Evolutionary conservation across 2,113 vertebrate genomes (phyloP).

Genomic region (Eleginops maclovinus): DNA sequence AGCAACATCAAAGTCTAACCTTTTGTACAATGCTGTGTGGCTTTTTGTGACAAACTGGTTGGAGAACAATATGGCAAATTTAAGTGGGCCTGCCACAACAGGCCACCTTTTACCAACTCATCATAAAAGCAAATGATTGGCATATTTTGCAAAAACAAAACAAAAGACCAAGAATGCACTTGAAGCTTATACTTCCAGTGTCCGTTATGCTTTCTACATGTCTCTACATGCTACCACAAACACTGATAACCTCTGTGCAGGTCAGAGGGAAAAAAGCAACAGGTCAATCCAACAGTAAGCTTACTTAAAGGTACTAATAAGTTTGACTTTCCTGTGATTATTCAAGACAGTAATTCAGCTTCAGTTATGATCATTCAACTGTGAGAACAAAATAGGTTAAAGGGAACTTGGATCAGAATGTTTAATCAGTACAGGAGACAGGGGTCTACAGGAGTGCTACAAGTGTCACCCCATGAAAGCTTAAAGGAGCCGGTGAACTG

Average conservation of each 20-base stretch:
- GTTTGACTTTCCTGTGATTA: not conserved
- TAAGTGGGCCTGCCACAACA: not conserved
- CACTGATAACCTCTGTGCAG: slow-evolving; percentile 2
- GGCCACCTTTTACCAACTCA: not conserved
- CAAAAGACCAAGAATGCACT: not conserved
- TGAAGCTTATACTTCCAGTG: not conserved
- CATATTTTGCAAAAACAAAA: not conserved
- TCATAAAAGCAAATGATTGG: slow-evolving; percentile 40
- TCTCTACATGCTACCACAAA: not conserved
- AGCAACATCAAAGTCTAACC: not conserved
- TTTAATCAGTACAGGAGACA: slow-evolving; percentile 8
- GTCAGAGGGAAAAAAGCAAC: slow-evolving; percentile 9
- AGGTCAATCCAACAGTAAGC: not conserved
- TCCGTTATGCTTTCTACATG: not conserved
- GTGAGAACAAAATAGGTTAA: not conserved
- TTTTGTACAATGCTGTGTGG: not conserved
- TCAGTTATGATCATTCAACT: not conserved
- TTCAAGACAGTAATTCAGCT: not conserved
- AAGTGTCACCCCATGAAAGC: slow-evolving; percentile 11
- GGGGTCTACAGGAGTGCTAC: not conserved
- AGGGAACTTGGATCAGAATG: not conserved
- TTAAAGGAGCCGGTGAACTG: slow-evolving; percentile 27
- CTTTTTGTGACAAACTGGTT: not conserved
- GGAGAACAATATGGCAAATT: not conserved
- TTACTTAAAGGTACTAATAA: not conserved